Conservation (phyloP, 2,888 invertebrate species). For the Synergus itoensis region DNA sequence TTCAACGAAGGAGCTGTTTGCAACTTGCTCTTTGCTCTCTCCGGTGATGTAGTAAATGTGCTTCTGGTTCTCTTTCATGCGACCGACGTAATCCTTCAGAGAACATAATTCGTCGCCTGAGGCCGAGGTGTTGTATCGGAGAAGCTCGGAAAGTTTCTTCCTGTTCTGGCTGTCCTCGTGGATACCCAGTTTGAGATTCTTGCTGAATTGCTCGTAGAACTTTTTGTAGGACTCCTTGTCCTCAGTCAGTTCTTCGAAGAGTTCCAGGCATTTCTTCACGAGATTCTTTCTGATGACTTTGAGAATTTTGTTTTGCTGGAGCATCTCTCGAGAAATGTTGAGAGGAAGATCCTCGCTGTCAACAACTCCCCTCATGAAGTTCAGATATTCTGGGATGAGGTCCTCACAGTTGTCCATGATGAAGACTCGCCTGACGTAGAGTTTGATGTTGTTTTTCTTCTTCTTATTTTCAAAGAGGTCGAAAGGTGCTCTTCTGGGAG, state of each 20-base stretch:
- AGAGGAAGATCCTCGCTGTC: conserved; percentile 99
- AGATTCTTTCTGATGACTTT: conserved; percentile 99
- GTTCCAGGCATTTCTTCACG: conserved; percentile 98
- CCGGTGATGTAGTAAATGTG: conserved; percentile 99
- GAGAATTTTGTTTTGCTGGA: conserved; percentile 99
- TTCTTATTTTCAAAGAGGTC: conserved; percentile 99
- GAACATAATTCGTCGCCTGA: conserved; percentile 97
- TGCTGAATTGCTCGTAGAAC: conserved; percentile 98
- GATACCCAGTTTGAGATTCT: conserved; percentile 97
- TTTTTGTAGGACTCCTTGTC: conserved; percentile 99
- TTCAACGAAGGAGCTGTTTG: conserved; percentile 98
- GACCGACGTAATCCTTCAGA: conserved; percentile 95
- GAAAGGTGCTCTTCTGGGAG: conserved; percentile 96
- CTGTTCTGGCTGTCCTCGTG: conserved; percentile 98
- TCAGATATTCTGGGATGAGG: conserved; percentile 98
- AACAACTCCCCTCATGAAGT: conserved; percentile 98
- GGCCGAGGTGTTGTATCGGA: conserved; percentile 96
- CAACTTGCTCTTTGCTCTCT: conserved; percentile 94
- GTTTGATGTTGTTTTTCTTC: conserved; percentile 98
- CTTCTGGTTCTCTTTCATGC: conserved; percentile 99
- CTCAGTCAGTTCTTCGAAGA: conserved; percentile 97
- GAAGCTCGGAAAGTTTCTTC: conserved; percentile 89
- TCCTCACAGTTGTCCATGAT: conserved; percentile 99
- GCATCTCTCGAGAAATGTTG: conserved; percentile 99
- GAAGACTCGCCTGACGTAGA: conserved; percentile 98